phyloP scores from a whole-genome alignment of 1,140 invertebrate species.

The Aphelenchoides besseyi region DNA sequence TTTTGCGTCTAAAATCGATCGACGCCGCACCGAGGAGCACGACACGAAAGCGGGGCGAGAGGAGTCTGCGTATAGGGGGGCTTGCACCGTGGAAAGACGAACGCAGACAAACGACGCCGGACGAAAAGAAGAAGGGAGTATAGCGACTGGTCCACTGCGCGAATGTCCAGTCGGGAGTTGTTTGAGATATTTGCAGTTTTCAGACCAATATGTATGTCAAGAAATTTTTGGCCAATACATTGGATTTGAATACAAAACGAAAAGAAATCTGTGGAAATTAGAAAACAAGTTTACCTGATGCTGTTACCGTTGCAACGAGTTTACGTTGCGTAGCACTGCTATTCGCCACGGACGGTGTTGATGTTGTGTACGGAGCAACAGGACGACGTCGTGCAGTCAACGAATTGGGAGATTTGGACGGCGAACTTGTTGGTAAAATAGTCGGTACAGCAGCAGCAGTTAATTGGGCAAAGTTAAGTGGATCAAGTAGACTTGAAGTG shows the following conservation, averaged over 20 bases:
- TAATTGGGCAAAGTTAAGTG: constrained; percentile 14
- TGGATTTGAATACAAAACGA: neutral
- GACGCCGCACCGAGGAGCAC: neutral
- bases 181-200: no score
- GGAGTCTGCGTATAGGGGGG: no score
- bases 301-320: constrained; percentile 6
- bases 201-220: no score
- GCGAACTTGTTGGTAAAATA: neutral
- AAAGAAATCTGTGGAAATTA: neutral
- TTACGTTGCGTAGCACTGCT: constrained; percentile 3
- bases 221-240: neutral
- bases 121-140: neutral
- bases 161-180: neutral
- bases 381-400: constrained; percentile 1
- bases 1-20: neutral
- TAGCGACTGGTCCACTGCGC: neutral
- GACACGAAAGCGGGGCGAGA: neutral
- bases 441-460: neutral
- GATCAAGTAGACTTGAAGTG: constrained; percentile 5
- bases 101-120: neutral
- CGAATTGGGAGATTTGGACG: constrained; percentile 11
- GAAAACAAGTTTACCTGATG: constrained; percentile 13
- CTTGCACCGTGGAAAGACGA: no score
- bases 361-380: constrained; percentile 6
- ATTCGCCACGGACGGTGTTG: neutral